These are phyloP conservation scores for Coranthus polyacanthus DNA, from an alignment of 2,797 vertebrate genomes.

Conservation along the genomic window DNA sequence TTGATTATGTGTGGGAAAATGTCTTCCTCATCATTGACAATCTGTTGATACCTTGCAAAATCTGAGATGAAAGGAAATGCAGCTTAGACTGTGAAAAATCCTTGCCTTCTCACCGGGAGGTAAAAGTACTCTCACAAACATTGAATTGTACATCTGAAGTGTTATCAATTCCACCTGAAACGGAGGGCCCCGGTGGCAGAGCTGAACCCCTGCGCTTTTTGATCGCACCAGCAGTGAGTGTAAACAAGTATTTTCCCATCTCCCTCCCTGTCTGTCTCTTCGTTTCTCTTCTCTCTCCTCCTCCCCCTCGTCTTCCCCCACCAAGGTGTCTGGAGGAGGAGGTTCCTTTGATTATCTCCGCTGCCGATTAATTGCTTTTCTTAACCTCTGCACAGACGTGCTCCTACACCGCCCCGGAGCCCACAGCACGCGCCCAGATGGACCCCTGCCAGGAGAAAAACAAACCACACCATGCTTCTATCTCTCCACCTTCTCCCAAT, in stretches of 20 bases:
- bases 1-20: conserved; percentile 77
- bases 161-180: conserved; percentile 81
- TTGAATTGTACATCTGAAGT: conserved; percentile 80
- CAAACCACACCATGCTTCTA: conserved; percentile 60
- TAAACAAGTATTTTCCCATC: conserved; percentile 79
- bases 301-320: conserved; percentile 51
- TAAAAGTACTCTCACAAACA: conserved; percentile 78
- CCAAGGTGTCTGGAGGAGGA: conserved; percentile 77
- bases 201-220: conserved; percentile 68
- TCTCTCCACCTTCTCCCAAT: conserved; percentile 72
- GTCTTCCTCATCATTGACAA: conserved; percentile 73
- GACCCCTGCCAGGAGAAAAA: conserved; percentile 75
- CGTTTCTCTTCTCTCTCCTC: conserved; percentile 32
- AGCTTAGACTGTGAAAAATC: conserved; percentile 73
- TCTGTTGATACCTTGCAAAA: conserved; percentile 79
- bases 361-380: conserved; percentile 85
- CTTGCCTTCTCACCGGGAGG: conserved; percentile 77
- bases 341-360: conserved; percentile 84
- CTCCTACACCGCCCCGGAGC: conserved; percentile 72
- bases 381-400: conserved; percentile 80
- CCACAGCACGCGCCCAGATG: conserved; percentile 67
- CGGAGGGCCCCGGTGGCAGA: conserved; percentile 71
- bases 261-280: conserved; percentile 60
- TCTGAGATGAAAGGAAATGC: conserved; percentile 79
- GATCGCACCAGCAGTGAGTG: conserved; percentile 72